phyloP scores from a whole-genome alignment of 2,113 vertebrate genomes.

The Fulmarus glacialis region DNA sequence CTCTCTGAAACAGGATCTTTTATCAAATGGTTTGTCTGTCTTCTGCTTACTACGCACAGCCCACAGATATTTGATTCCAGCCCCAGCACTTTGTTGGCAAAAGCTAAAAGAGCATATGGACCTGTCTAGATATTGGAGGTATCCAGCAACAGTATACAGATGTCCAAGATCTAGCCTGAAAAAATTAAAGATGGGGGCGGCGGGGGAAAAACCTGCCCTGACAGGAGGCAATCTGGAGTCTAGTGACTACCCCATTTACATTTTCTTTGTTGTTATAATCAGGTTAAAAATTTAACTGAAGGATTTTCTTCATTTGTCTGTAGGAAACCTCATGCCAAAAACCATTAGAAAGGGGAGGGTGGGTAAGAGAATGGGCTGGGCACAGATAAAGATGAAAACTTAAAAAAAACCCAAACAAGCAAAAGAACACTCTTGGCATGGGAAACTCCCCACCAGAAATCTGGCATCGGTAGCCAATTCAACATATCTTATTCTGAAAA shows the following conservation, averaged over 20 bases:
- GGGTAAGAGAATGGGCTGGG: background rate
- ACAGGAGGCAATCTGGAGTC: constrained; percentile 31
- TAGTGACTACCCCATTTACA: background rate
- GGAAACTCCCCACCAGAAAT: background rate
- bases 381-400: background rate
- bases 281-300: background rate
- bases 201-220: background rate
- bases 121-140: constrained; percentile 6
- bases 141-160: constrained; percentile 19
- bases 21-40: background rate
- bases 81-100: background rate
- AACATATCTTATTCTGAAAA: background rate
- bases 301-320: background rate
- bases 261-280: background rate
- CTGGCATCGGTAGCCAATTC: background rate
- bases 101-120: constrained; percentile 12
- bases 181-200: background rate
- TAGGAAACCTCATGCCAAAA: background rate
- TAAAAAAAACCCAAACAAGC: background rate
- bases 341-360: background rate
- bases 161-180: background rate
- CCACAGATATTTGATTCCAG: background rate
- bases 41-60: background rate
- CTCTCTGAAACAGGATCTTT: background rate
- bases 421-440: background rate